Evolutionary conservation across 2,888 invertebrate genomes (phyloP).

Genomic region (Cephus pulcher): DNA sequence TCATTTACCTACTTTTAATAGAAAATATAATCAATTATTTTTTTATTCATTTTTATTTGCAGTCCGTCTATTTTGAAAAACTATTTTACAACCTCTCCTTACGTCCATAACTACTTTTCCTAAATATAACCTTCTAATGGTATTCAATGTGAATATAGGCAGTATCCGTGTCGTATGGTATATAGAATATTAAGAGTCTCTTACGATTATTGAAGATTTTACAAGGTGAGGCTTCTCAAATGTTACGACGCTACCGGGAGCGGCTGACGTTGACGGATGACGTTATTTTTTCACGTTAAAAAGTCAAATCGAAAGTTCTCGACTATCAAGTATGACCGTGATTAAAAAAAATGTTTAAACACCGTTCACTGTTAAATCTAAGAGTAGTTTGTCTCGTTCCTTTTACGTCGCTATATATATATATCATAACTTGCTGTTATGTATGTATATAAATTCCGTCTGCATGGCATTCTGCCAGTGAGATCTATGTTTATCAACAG

Average conservation of each 20-base stretch:
- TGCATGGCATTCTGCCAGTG: constrained; percentile 42
- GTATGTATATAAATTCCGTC: neutral
- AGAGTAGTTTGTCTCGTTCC: neutral
- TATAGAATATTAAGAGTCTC: neutral
- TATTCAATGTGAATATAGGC: neutral
- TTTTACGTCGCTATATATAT: neutral
- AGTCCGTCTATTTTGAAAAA: neutral
- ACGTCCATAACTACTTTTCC: neutral
- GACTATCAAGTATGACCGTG: neutral
- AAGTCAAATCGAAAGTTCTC: neutral
- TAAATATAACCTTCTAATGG: neutral
- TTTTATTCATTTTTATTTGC: neutral
- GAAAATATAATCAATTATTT: neutral
- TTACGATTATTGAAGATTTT: neutral
- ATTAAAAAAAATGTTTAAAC: neutral
- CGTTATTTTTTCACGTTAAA: neutral
- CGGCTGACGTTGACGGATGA: neutral
- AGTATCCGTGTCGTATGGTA: neutral
- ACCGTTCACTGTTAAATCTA: neutral
- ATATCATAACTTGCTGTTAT: neutral
- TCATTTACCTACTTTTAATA: neutral
- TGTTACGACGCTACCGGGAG: neutral
- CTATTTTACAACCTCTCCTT: neutral
- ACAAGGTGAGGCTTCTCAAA: neutral
- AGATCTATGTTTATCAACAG: constrained; percentile 43